Conservation (phyloP, 2,797 vertebrate species). For the Ateles fusciceps region DNA sequence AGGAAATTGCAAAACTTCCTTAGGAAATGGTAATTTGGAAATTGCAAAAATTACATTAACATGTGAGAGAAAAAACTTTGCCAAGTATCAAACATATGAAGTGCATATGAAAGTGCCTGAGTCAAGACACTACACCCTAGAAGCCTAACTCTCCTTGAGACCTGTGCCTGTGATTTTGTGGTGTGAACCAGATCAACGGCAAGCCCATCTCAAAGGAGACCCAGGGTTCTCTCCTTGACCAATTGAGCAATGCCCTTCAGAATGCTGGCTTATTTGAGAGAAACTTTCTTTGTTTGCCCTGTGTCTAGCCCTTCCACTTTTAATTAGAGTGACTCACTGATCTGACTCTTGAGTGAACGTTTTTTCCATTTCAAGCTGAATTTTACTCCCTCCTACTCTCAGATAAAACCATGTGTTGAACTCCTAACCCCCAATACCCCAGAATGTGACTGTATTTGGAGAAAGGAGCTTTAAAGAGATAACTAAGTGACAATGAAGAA, state of each 20-base stretch:
- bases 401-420: not conserved
- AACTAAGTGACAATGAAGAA: not conserved
- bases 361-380: not conserved
- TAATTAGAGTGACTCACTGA: not conserved
- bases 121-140: too few species aligned
- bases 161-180: not conserved
- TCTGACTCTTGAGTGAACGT: not conserved
- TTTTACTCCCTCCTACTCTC: accelerated
- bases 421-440: not conserved
- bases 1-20: not conserved
- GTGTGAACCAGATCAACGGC: not conserved
- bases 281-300: not conserved
- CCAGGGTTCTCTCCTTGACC: not conserved
- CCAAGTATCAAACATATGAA: not conserved
- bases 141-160: too few species aligned
- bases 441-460: not conserved
- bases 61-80: not conserved
- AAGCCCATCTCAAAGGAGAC: not conserved
- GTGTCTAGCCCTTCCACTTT: not conserved
- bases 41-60: not conserved
- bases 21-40: not conserved
- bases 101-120: too few species aligned
- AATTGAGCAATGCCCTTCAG: not conserved
- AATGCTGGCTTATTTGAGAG: not conserved
- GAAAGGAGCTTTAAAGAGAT: not conserved